Percentiles rank a stretch among this genome's conserved stretches.
Conservation (phyloP, 2,797 vertebrate genomes). For the Octomys mimax region DNA sequence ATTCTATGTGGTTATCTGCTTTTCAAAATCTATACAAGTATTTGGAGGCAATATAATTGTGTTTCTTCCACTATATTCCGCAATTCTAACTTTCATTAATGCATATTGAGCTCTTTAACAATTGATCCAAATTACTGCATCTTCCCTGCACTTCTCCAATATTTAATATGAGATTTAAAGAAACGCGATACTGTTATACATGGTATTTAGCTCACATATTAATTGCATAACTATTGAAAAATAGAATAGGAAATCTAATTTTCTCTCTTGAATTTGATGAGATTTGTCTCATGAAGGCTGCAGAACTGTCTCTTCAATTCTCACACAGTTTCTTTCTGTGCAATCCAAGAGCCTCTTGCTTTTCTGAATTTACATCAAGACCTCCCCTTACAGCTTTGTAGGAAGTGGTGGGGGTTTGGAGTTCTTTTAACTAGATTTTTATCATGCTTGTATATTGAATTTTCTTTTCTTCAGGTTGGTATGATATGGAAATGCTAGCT, state of each 20-base stretch:
- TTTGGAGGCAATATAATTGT: constrained; percentile 43
- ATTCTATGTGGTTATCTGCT: neutral
- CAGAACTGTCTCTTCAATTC: neutral
- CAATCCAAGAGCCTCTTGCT: neutral
- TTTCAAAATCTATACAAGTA: neutral
- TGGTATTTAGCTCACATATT: constrained; percentile 24
- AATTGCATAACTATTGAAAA: constrained; percentile 19
- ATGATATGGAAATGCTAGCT: neutral
- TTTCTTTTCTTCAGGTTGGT: neutral
- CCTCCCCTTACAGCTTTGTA: neutral
- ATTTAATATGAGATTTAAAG: constrained; percentile 50
- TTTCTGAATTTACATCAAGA: neutral
- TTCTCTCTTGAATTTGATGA: neutral
- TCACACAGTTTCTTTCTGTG: neutral
- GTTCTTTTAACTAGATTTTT: neutral
- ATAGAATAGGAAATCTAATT: constrained; percentile 17
- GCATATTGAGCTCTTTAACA: neutral
- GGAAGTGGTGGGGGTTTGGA: neutral
- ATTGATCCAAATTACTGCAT: constrained; percentile 19
- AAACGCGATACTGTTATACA: neutral
- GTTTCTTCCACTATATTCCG: constrained; percentile 7
- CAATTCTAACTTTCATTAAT: constrained; percentile 51
- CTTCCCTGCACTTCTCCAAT: constrained; percentile 40
- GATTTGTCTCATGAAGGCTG: neutral
- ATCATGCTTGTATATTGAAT: neutral